Percentiles rank a stretch among this genome's conserved stretches.
Evolutionary conservation across 2,888 invertebrate genomes (phyloP).

Genomic region (Diarsia brunnea): DNA sequence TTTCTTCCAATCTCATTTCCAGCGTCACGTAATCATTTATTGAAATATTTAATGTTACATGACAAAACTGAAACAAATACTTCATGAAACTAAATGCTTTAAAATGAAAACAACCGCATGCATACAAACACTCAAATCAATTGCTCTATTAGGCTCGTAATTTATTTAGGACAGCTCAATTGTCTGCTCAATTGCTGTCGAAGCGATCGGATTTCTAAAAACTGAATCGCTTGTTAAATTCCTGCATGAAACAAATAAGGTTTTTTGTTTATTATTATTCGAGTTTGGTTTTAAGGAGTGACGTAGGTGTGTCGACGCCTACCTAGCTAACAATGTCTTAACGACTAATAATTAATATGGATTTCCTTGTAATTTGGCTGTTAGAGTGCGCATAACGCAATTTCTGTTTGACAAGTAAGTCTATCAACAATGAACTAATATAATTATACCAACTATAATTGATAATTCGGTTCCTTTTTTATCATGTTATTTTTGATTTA

Average conservation of each 20-base stretch:
- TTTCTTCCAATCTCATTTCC: neutral
- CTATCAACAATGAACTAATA: too few species aligned
- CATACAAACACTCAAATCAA: neutral
- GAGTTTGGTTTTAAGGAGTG: neutral
- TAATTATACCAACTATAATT: too few species aligned
- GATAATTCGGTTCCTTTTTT: too few species aligned
- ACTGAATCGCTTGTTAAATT: constrained; percentile 25
- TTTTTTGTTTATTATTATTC: neutral
- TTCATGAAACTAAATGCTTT: neutral
- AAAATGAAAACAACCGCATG: neutral
- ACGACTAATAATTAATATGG: too few species aligned
- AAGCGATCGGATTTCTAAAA: constrained; percentile 11
- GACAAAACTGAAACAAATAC: neutral
- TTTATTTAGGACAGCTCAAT: constrained; percentile 15
- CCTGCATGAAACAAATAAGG: neutral
- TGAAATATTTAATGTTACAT: neutral
- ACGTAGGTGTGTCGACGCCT: too few species aligned
- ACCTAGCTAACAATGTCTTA: too few species aligned
- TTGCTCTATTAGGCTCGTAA: constrained; percentile 3
- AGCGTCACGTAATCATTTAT: neutral
- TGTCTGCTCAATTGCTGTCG: neutral
- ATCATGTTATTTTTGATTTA: too few species aligned
- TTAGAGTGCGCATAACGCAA: too few species aligned
- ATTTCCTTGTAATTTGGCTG: too few species aligned
- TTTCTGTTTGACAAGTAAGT: too few species aligned